Conservation (phyloP, 2,888 invertebrate genomes). For the Lasioglossum oenotherae region DNA sequence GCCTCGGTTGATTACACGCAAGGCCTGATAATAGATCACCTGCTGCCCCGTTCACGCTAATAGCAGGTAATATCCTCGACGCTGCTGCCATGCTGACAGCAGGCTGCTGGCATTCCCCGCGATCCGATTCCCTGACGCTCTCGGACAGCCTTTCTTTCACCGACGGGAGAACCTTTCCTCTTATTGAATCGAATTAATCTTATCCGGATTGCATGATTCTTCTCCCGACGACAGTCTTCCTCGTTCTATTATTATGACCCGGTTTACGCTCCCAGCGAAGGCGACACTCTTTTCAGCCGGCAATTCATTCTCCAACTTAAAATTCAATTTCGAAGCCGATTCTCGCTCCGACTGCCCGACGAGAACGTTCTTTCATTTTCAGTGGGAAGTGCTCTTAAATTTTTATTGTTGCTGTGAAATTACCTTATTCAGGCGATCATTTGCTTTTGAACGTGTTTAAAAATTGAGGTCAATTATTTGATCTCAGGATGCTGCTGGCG, state of each 20-base stretch:
- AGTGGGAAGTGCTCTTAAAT: neutral
- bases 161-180: neutral
- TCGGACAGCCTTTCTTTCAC: neutral
- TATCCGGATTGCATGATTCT: neutral
- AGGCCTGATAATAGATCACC: slow-evolving; percentile 72
- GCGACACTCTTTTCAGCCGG: neutral
- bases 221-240: neutral
- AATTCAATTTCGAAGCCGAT: neutral
- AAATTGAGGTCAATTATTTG: neutral
- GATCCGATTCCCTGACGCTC: slow-evolving; percentile 44
- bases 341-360: neutral
- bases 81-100: slow-evolving; percentile 47
- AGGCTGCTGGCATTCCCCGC: slow-evolving; percentile 46
- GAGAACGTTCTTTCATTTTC: neutral
- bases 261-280: neutral
- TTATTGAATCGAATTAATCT: slow-evolving; percentile 36
- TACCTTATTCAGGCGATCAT: neutral
- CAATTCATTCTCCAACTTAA: neutral
- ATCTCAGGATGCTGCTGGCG: neutral
- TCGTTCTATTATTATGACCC: slow-evolving; percentile 11
- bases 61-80: slow-evolving; percentile 66
- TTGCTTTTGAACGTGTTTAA: neutral
- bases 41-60: slow-evolving; percentile 68
- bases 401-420: neutral
- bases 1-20: slow-evolving; percentile 72